phyloP scores from a whole-genome alignment of 2,888 invertebrate genomes.

The Troides oblongomaculatus region DNA sequence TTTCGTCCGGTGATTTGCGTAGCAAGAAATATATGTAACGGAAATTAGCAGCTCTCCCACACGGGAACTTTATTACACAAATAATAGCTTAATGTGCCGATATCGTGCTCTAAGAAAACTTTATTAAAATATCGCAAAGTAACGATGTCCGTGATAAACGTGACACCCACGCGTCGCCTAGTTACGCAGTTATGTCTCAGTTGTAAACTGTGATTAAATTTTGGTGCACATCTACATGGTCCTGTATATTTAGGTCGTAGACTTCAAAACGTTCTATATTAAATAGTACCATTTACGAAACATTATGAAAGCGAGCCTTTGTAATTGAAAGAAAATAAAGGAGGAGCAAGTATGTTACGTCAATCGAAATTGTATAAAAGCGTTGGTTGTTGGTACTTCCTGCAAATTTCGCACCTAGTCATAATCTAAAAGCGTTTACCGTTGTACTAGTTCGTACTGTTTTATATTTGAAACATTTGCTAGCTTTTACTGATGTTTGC shows the following conservation, averaged over 20 bases:
- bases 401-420: slow-evolving; percentile 37
- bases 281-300: neutral
- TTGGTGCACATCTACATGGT: neutral
- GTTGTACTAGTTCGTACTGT: slow-evolving; percentile 40
- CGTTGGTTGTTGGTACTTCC: slow-evolving; percentile 1
- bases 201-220: neutral
- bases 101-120: slow-evolving; percentile 46
- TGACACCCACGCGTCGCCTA: slow-evolving; percentile 35
- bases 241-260: neutral
- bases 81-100: slow-evolving; percentile 48
- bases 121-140: slow-evolving; percentile 46
- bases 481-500: slow-evolving; percentile 57
- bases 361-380: neutral
- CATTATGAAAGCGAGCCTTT: neutral
- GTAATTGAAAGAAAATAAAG: too few species aligned
- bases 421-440: slow-evolving; percentile 28
- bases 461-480: slow-evolving; percentile 48
- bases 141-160: slow-evolving; percentile 48
- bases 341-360: neutral
- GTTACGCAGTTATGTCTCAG: slow-evolving; percentile 2
- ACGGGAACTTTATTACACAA: slow-evolving; percentile 46
- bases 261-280: neutral
- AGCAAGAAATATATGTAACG: slow-evolving; percentile 54
- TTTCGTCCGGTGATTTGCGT: slow-evolving; percentile 45
- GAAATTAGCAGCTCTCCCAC: slow-evolving; percentile 57